These are phyloP conservation scores for Ciconia maguari DNA, from an alignment of 2,113 vertebrate genomes.

Conservation along the genomic window DNA sequence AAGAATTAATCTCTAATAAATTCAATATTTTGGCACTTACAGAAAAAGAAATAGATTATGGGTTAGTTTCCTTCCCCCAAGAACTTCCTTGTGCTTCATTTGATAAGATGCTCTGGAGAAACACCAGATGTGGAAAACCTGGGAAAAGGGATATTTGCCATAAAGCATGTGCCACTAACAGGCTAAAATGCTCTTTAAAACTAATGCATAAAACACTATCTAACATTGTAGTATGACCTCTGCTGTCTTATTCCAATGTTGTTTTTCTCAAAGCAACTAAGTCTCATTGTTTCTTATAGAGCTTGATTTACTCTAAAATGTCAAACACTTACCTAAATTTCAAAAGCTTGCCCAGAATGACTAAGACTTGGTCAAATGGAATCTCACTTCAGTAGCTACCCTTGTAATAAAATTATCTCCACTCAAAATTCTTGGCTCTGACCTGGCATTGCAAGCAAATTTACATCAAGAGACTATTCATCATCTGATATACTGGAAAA, in stretches of 20 bases:
- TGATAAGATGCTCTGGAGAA: background rate
- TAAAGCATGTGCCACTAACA: background rate
- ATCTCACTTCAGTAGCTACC: background rate
- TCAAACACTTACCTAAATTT: background rate
- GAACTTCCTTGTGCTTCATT: background rate
- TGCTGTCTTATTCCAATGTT: background rate
- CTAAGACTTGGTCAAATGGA: background rate
- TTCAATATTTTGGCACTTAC: background rate
- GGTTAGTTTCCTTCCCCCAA: background rate
- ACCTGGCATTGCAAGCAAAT: background rate
- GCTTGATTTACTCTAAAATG: background rate
- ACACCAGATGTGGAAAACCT: background rate
- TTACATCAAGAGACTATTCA: background rate
- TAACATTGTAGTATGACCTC: background rate
- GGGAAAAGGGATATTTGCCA: background rate
- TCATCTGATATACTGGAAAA: background rate
- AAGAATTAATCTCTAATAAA: background rate
- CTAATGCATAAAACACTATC: background rate
- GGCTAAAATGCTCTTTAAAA: background rate
- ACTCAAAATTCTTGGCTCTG: background rate
- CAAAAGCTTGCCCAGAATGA: background rate
- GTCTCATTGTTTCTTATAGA: background rate
- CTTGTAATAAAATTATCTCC: background rate
- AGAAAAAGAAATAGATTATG: background rate
- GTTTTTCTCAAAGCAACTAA: background rate